phyloP scores from a whole-genome alignment of 2,888 invertebrate species.

The Harmothoe impar region DNA sequence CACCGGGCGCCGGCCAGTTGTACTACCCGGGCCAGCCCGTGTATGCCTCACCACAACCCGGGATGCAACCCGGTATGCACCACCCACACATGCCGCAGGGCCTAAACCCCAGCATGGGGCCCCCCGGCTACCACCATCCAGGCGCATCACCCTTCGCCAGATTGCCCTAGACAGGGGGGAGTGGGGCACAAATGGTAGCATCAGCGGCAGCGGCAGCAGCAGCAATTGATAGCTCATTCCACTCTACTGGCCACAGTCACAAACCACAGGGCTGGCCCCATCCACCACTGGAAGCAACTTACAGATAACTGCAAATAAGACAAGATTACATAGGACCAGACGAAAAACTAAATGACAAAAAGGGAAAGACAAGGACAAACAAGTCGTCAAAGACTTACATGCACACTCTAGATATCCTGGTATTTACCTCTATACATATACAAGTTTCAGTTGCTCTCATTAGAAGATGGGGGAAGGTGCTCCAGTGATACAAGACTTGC shows the following conservation, averaged over 20 bases:
- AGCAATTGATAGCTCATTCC: conserved; percentile 57
- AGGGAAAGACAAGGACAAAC: not conserved
- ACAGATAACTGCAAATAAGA: not conserved
- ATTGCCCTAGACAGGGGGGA: conserved; percentile 19
- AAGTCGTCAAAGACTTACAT: conserved; percentile 23
- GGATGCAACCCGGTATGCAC: not conserved
- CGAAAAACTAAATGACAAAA: not conserved
- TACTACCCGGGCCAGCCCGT: conserved; percentile 41
- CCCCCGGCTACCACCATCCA: not conserved
- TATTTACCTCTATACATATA: not conserved
- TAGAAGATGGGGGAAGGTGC: conserved; percentile 36
- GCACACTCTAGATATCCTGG: not conserved
- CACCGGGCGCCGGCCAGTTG: not conserved
- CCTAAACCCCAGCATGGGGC: not conserved
- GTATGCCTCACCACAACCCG: not conserved
- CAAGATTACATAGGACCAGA: not conserved
- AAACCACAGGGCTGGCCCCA: conserved; percentile 28
- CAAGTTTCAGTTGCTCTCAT: conserved; percentile 33
- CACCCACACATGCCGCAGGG: conserved; percentile 20
- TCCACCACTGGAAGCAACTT: conserved; percentile 38
- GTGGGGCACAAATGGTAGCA: not conserved
- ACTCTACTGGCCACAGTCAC: conserved; percentile 50
- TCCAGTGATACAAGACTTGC: conserved; percentile 36
- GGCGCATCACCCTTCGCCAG: conserved; percentile 24
- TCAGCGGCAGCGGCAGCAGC: conserved; percentile 19